These are phyloP conservation scores for Morpho achilles DNA, from an alignment of 2,888 invertebrate genomes.

Conservation along the genomic window DNA sequence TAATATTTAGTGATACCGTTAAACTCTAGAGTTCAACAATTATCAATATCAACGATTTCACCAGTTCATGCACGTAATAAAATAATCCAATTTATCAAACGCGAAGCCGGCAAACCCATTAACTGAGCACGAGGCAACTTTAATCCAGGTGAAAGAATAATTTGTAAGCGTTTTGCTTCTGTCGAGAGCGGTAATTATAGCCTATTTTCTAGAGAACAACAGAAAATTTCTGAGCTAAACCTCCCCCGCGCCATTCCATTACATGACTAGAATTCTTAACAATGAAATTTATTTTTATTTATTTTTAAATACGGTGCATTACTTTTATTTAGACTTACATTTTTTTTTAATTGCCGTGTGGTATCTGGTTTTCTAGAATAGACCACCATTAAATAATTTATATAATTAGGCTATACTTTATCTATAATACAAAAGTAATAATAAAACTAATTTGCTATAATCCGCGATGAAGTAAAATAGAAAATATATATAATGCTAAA, in stretches of 20 bases:
- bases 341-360: too few relatives aligned
- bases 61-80: constrained; percentile 1
- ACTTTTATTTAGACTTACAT: too few relatives aligned
- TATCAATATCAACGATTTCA: too few relatives aligned
- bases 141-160: constrained; percentile 28
- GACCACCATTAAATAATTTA: too few relatives aligned
- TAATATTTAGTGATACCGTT: too few relatives aligned
- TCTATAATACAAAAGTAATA: too few relatives aligned
- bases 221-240: constrained; percentile 21
- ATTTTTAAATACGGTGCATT: background rate
- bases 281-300: constrained; percentile 8
- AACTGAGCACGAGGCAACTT: constrained; percentile 17
- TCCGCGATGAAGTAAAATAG: too few relatives aligned
- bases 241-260: constrained; percentile 17
- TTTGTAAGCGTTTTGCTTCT: constrained; percentile 24
- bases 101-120: constrained; percentile 4
- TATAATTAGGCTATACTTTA: too few relatives aligned
- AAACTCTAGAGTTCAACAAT: too few relatives aligned
- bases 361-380: too few relatives aligned
- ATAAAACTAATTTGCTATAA: too few relatives aligned
- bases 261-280: constrained; percentile 22
- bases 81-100: constrained; percentile 15
- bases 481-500: too few relatives aligned
- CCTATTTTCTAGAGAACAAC: constrained; percentile 24
- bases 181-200: constrained; percentile 27